Evolutionary conservation across 2,888 invertebrate species (phyloP).

Genomic region (Tetragonisca angustula): DNA sequence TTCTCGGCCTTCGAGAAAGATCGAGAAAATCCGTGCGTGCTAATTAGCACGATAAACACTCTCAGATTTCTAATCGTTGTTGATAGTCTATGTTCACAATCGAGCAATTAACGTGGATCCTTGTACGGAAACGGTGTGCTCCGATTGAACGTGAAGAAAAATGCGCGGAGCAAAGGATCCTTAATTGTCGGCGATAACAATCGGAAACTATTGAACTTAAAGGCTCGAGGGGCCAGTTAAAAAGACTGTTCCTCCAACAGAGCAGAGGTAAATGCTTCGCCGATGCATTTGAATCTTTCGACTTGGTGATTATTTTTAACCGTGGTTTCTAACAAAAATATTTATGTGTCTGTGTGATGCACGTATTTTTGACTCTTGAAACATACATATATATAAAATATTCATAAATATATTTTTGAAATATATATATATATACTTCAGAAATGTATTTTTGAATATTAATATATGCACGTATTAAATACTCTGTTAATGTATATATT

Average conservation of each 20-base stretch:
- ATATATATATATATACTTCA: too few species aligned
- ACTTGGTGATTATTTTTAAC: neutral
- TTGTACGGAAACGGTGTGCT: neutral
- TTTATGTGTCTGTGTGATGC: too few species aligned
- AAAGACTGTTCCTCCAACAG: neutral
- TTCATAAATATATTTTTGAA: too few species aligned
- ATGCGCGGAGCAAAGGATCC: neutral
- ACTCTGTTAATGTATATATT: too few species aligned
- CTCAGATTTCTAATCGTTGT: constrained; percentile 17
- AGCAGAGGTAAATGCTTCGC: neutral
- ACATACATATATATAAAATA: too few species aligned
- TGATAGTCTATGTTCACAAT: constrained; percentile 4
- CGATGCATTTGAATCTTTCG: neutral
- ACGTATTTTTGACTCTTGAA: too few species aligned
- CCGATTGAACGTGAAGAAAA: constrained; percentile 8
- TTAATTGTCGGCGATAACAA: constrained; percentile 2
- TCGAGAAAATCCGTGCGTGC: neutral
- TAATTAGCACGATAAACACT: constrained; percentile 33
- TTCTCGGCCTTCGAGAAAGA: constrained; percentile 8
- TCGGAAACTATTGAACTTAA: neutral
- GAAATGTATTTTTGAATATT: too few species aligned
- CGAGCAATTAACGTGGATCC: constrained; percentile 21
- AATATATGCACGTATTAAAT: too few species aligned
- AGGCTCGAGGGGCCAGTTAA: neutral
- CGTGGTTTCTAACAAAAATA: neutral